A percentile compares a stretch with the other conserved stretches of the same genome.
These are phyloP conservation scores for Leucoraja erinaceus DNA, from an alignment of 2,113 vertebrate genomes.

Conservation along the genomic window DNA sequence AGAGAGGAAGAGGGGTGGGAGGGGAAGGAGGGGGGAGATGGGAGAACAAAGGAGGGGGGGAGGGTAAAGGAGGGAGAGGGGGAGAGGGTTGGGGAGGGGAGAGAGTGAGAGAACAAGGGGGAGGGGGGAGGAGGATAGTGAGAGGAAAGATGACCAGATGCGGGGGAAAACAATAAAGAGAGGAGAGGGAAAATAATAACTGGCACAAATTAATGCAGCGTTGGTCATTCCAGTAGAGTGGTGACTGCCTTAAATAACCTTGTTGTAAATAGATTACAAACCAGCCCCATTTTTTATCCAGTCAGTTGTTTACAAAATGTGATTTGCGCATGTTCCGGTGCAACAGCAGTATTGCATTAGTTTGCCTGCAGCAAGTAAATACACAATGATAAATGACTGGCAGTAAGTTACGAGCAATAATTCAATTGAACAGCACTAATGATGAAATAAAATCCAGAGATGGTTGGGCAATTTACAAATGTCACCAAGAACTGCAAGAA, in stretches of 20 bases:
- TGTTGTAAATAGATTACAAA: background rate
- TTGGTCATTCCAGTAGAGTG: background rate
- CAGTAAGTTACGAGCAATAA: background rate
- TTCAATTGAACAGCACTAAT: background rate
- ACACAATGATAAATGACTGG: slow-evolving; percentile 2
- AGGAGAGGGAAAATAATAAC: background rate
- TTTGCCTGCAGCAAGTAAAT: slow-evolving; percentile 5
- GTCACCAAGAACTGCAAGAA: slow-evolving; percentile 26
- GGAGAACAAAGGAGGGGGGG: no score
- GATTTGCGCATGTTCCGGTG: background rate
- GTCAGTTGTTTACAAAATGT: background rate
- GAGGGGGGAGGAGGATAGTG: no score
- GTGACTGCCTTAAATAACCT: background rate
- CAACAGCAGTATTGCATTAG: background rate
- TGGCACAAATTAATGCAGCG: background rate
- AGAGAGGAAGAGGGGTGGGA: no score
- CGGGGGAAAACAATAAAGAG: background rate
- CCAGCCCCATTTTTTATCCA: background rate
- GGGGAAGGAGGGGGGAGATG: no score
- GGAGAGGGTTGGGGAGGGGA: no score
- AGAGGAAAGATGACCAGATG: no score
- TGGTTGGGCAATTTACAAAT: slow-evolving; percentile 5
- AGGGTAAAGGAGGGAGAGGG: no score
- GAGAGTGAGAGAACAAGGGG: no score
- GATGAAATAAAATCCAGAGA: background rate